Evolutionary conservation across 2,888 invertebrate species (phyloP), one percentile per base, ranked within the genome.

Genomic region (Tachina lurida): DNA sequence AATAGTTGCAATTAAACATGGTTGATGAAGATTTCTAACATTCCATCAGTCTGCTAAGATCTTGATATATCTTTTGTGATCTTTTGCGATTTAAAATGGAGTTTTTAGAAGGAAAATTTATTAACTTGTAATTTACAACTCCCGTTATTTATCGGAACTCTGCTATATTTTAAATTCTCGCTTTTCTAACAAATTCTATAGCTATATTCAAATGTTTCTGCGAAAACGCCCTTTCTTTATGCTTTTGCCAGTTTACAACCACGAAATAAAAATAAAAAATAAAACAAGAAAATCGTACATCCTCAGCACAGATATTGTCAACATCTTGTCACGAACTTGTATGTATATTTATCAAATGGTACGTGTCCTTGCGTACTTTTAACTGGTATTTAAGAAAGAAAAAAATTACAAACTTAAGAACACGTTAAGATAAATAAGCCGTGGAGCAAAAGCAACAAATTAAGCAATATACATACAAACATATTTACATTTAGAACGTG

Each of bases 261-360:
- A 22, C 22, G 19, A 5, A 43, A 31, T 10, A 47, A 45, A 19
- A 43, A 10, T 15, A 2, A 43, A 43, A 39, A 31, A 39, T 10
- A 56, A 56, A 5, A 10, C 17, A 10, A 8, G 10, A 63, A 65
- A 47, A 19, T 19, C 49, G 12, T 10, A 67, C 19, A 17, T 52
- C 71, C 39, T n/a, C n/a, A 60, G 47, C 47, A 43, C 19, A 75
- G 63, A 79, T 71, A 79, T 70, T 67, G 82, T 83, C 82, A 79
- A 79, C 75, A 83, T 75, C 60, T 79, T 86, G 82, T 75, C 78
- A 75, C 65, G 31, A 83, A 60, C 45, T 39, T 67, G 19, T 73
- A 67, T 67, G 19, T 73, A 67, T 67, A 73, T 43, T 56, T 60
- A 19, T 52, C n/a, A 67, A 83, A 65, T 79, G 81, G 75, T 45